phyloP scores from a whole-genome alignment of 2,113 vertebrate genomes.

The Megalops atlanticus region DNA sequence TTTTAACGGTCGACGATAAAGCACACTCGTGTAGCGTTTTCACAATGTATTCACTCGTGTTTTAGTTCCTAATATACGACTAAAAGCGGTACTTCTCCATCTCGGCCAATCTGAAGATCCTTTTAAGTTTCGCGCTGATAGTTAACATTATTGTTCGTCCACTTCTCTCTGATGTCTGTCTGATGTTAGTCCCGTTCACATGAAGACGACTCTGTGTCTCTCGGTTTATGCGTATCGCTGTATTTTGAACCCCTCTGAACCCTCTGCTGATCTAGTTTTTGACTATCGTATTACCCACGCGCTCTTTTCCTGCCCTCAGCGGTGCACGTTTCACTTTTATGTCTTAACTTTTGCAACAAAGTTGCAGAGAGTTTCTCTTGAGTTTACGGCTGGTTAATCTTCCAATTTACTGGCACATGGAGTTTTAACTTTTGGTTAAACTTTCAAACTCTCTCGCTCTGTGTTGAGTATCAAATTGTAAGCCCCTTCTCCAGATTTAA shows the following conservation, averaged over 20 bases:
- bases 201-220: background rate
- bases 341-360: background rate
- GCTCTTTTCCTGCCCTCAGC: background rate
- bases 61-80: background rate
- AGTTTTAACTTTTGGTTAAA: background rate
- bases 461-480: background rate
- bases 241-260: background rate
- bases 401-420: background rate
- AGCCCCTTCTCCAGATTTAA: background rate
- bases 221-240: background rate
- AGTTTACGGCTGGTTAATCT: background rate
- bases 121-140: slow-evolving; percentile 4
- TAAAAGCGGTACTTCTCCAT: slow-evolving; percentile 2
- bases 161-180: background rate
- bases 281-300: background rate
- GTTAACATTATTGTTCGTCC: slow-evolving; percentile 7
- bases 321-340: slow-evolving; percentile 7
- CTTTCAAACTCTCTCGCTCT: background rate
- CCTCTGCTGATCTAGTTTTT: background rate
- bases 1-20: background rate
- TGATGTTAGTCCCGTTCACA: slow-evolving; percentile 14
- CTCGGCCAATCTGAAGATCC: background rate
- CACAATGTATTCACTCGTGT: background rate
- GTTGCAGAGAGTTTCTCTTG: background rate
- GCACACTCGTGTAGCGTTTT: background rate